Evolutionary conservation across 2,113 vertebrate species (phyloP).

Genomic region (Engraulis encrasicolus): DNA sequence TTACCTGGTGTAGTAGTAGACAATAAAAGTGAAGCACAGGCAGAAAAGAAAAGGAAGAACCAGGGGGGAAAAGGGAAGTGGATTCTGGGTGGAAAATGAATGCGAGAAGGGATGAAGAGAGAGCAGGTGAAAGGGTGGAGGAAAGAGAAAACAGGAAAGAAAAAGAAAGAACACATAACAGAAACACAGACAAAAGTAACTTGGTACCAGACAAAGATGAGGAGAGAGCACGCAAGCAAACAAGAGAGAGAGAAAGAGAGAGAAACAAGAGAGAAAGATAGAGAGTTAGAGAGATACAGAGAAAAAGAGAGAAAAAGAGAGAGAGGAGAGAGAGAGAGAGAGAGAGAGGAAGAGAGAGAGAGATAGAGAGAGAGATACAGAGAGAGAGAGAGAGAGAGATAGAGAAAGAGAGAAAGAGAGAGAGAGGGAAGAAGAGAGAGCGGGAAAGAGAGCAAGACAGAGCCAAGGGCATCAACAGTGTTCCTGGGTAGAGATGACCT

Average conservation of each 20-base stretch:
- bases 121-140: not conserved
- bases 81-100: no score
- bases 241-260: not conserved
- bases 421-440: conserved; percentile 36
- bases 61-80: not conserved
- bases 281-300: no score
- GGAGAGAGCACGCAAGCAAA: not conserved
- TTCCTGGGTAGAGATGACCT: conserved; percentile 75
- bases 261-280: not conserved
- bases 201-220: no score
- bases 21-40: not conserved
- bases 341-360: no score
- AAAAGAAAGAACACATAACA: not conserved
- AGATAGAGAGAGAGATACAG: no score
- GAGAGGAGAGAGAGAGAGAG: conserved; percentile 27
- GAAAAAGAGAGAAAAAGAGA: not conserved
- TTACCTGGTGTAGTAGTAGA: not conserved
- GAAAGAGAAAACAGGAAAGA: not conserved
- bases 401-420: no score
- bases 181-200: no score
- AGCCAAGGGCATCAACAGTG: conserved; percentile 75
- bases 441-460: no score
- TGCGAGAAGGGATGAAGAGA: not conserved
- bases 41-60: not conserved
- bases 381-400: no score